A percentile compares a stretch with the other conserved stretches of the same genome.
phyloP scores from a whole-genome alignment of 2,113 vertebrate species.

The Lasiurus borealis region DNA sequence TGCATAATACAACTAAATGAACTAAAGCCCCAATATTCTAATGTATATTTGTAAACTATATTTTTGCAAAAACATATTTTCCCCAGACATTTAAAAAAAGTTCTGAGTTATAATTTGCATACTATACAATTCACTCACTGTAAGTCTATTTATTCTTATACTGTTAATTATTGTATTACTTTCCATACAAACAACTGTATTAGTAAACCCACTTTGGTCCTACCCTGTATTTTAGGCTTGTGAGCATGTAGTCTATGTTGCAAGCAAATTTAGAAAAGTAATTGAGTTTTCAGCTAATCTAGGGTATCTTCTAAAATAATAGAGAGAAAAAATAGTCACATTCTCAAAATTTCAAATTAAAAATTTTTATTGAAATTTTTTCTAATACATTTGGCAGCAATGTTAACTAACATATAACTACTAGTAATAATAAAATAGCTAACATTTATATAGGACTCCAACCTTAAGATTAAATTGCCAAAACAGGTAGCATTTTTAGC shows the following conservation, averaged over 20 bases:
- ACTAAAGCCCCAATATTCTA: too few species aligned
- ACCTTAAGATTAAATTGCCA: slow-evolving; percentile 78
- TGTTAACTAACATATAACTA: slow-evolving; percentile 18
- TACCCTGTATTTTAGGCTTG: not conserved
- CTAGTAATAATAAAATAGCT: not conserved
- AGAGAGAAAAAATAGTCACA: slow-evolving; percentile 53
- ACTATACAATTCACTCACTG: not conserved
- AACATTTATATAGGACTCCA: not conserved
- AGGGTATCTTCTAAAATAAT: slow-evolving; percentile 48
- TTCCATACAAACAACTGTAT: not conserved
- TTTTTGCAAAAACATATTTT: not conserved
- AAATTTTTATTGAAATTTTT: slow-evolving; percentile 60
- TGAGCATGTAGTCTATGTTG: not conserved
- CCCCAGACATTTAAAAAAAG: not conserved
- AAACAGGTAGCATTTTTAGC: slow-evolving; percentile 56
- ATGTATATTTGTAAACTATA: too few species aligned
- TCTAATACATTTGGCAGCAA: not conserved
- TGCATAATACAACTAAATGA: not conserved
- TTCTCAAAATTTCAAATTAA: slow-evolving; percentile 64
- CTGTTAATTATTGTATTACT: not conserved
- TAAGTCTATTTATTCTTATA: not conserved
- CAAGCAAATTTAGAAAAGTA: slow-evolving; percentile 30
- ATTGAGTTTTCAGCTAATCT: not conserved
- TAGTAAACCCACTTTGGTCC: not conserved
- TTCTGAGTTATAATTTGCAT: slow-evolving; percentile 29